phyloP scores from a whole-genome alignment of 1,140 invertebrate genomes.

The Eciton burchellii region DNA sequence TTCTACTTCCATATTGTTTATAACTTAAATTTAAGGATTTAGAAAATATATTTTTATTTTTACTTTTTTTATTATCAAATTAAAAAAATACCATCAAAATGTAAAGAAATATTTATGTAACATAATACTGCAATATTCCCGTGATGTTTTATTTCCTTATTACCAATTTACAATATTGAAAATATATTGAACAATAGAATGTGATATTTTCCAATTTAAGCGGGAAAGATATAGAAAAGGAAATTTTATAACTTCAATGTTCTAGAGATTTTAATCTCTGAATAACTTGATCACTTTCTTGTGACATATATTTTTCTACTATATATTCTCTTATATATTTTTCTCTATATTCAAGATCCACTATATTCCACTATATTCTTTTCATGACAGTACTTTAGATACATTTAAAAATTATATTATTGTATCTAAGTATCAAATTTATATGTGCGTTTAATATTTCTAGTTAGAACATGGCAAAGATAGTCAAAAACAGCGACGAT shows the following conservation, averaged over 20 bases:
- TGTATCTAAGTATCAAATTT: not conserved
- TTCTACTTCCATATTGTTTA: constrained; percentile 17
- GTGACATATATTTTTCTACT: constrained; percentile 60
- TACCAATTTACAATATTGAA: not conserved
- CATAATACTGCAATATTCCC: not conserved
- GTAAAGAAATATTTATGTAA: constrained; percentile 28
- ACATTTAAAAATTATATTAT: not conserved
- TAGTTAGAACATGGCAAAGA: constrained; percentile 1
- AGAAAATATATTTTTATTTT: not conserved
- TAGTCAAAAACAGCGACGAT: not conserved
- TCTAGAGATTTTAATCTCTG: constrained; percentile 4
- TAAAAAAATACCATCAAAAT: not conserved
- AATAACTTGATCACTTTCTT: constrained; percentile 23
- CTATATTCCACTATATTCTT: constrained; percentile 34
- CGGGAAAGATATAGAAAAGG: not conserved
- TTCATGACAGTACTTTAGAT: constrained; percentile 15
- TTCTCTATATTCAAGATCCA: constrained; percentile 32
- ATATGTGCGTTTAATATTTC: constrained; percentile 14
- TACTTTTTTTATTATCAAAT: constrained; percentile 7
- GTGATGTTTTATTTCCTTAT: constrained; percentile 17
- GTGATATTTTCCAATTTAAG: constrained; percentile 46
- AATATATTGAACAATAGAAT: constrained; percentile 34
- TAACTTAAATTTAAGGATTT: not conserved
- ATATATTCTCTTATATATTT: too few relatives aligned
- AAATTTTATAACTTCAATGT: constrained; percentile 20